Evolutionary conservation across 2,888 invertebrate species (phyloP).

Genomic region (Augochlorella aurata): DNA sequence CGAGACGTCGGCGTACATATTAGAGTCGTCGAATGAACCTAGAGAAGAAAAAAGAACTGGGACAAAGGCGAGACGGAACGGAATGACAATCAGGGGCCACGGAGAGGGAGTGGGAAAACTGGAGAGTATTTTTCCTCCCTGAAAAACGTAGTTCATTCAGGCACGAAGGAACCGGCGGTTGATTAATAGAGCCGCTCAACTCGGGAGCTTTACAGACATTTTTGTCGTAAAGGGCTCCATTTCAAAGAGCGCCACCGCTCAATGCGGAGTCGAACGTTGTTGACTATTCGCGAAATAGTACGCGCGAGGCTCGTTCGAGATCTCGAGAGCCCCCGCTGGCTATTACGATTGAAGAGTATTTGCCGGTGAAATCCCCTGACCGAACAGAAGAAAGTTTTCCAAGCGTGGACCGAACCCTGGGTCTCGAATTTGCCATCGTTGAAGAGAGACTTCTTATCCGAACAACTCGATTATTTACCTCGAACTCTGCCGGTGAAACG

Average conservation of each 20-base stretch:
- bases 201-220: conserved; percentile 52
- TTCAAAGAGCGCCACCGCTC: conserved; percentile 50
- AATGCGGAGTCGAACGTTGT: conserved; percentile 39
- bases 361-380: conserved; percentile 11
- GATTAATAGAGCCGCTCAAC: conserved; percentile 61
- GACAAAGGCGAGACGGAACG: neutral
- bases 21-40: neutral
- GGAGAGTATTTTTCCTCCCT: conserved; percentile 56
- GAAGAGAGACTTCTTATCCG: neutral
- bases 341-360: conserved; percentile 46
- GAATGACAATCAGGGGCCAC: conserved; percentile 35
- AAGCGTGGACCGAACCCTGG: neutral
- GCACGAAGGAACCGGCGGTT: conserved; percentile 53
- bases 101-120: conserved; percentile 1
- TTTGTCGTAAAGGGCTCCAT: conserved; percentile 57
- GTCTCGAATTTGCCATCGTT: neutral
- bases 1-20: neutral
- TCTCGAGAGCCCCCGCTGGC: conserved; percentile 42
- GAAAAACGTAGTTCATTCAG: conserved; percentile 62
- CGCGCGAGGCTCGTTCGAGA: conserved; percentile 35
- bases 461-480: neutral
- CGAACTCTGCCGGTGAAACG: neutral
- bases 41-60: neutral
- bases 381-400: conserved; percentile 32
- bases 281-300: conserved; percentile 53